Conservation (phyloP, 2,888 invertebrate species). For the Erpobdella octoculata region DNA sequence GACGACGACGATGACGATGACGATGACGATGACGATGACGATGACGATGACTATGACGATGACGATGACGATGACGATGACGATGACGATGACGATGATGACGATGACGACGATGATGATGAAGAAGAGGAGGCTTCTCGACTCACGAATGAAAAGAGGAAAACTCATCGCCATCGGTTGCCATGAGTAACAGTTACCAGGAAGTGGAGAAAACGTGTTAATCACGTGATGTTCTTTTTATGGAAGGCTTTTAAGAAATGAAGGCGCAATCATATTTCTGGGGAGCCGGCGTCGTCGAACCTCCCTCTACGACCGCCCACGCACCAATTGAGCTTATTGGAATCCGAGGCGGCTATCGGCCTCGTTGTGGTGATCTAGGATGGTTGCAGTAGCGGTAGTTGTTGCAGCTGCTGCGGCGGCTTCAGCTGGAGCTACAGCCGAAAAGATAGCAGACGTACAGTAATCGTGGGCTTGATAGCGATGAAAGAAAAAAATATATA, state of each 20-base stretch:
- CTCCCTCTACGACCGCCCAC: not conserved
- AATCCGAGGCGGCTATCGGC: not conserved
- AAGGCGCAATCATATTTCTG: constrained; percentile 6
- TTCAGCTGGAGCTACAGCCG: too few species aligned
- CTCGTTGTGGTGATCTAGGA: not conserved
- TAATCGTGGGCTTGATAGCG: not conserved
- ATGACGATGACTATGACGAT: not conserved
- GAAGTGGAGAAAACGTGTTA: not conserved
- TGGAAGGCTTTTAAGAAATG: constrained; percentile 8
- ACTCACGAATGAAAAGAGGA: too few species aligned
- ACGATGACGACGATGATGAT: not conserved
- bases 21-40: not conserved
- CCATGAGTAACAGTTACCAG: constrained; percentile 10
- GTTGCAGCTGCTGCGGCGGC: too few species aligned
- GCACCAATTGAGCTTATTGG: not conserved
- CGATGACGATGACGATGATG: not conserved
- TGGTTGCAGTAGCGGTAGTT: too few species aligned
- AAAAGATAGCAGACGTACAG: not conserved
- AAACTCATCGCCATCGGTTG: too few species aligned
- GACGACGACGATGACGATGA: constrained; percentile 23
- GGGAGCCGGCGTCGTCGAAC: not conserved
- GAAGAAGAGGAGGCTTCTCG: not conserved
- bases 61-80: not conserved
- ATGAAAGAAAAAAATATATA: not conserved
- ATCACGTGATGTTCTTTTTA: constrained; percentile 13